These are phyloP conservation scores for Falcaria lacertinaria DNA, from an alignment of 2,888 invertebrate genomes.

Conservation along the genomic window DNA sequence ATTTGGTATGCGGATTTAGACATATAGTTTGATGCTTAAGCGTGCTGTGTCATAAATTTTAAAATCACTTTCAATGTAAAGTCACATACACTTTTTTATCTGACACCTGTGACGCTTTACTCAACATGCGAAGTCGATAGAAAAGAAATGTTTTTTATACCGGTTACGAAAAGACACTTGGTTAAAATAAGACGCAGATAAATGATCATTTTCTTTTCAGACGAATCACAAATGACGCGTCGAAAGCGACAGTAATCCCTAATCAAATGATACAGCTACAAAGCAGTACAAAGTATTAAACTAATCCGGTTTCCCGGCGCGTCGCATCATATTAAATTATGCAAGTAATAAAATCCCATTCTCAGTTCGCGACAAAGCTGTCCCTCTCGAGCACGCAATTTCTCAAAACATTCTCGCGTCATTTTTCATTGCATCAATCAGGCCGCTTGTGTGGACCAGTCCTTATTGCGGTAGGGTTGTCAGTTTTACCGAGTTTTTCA, in stretches of 20 bases:
- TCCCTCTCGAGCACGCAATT: slow-evolving; percentile 62
- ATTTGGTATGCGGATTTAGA: no score
- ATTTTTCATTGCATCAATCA: slow-evolving; percentile 79
- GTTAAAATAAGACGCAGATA: slow-evolving; percentile 65
- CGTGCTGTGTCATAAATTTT: no score
- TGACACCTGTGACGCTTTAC: no score
- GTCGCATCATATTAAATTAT: slow-evolving; percentile 63
- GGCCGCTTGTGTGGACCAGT: slow-evolving; percentile 46
- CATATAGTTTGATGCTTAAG: no score
- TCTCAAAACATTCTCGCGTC: slow-evolving; percentile 76
- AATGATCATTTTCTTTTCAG: slow-evolving; percentile 43
- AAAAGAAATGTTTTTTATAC: no score
- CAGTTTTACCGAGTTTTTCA: slow-evolving; percentile 12
- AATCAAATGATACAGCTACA: slow-evolving; percentile 47
- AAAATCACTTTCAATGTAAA: no score
- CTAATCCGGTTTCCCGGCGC: slow-evolving; percentile 48
- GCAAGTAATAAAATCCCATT: slow-evolving; percentile 72
- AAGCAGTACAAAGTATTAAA: slow-evolving; percentile 47
- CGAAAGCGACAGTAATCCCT: slow-evolving; percentile 49
- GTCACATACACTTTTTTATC: no score
- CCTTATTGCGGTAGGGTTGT: slow-evolving; percentile 49
- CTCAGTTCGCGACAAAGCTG: slow-evolving; percentile 50
- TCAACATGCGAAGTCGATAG: no score
- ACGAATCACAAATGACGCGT: slow-evolving; percentile 32
- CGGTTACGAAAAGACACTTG: background rate